Base-by-base conservation (phyloP, 2,888 invertebrate genomes). In the Amblyteles armatorius region DNA sequence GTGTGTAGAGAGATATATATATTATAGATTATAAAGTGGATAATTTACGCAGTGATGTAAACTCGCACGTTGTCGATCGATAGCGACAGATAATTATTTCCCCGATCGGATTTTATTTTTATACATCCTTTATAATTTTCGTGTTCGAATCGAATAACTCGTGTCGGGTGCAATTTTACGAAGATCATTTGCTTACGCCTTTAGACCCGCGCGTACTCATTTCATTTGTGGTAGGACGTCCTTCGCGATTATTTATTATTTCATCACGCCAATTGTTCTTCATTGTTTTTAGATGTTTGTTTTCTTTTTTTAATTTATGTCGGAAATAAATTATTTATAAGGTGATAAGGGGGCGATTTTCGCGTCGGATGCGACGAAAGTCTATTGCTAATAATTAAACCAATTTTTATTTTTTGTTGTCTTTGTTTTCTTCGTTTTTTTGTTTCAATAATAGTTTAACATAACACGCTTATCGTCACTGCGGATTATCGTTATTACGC, bases 1-100 rank as follows among this genome's bases (percentile, higher is more conserved):
- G 86, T 86, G 84, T 87, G 11, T 40, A 79, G 67, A 80, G 74
- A 85, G 16, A 79, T 60, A 76, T 79, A 71, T 77, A 65, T 72
- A 69, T 40, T 63, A 68, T 78, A 65, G 33, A 65, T 67, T 68
- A 48, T 50, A 55, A 22, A 63, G 73, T 79, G 71, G 50, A 68
- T 68, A 78, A 72, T 57, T 22, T 79, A 76, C 76, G 76, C 78
- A 76, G 80, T 72, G 72, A 83, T 86, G 69, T 67, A 73, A 81
- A 63, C 33, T 63, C 63, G 63, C 29, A 29, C 29, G 55, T 72
- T 50, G 40, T 65, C 26, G 11, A 48, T 68, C 44, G 48, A 74
- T 19, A 40, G 40, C 57, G 33, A 68, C 67, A 68, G 63, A 63
- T 29, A 63, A 33, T 26, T 13, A 60, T 22, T 29, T 29, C 16